Conservation (phyloP, 1,140 invertebrate species). For the Leptopilina clavipes region DNA sequence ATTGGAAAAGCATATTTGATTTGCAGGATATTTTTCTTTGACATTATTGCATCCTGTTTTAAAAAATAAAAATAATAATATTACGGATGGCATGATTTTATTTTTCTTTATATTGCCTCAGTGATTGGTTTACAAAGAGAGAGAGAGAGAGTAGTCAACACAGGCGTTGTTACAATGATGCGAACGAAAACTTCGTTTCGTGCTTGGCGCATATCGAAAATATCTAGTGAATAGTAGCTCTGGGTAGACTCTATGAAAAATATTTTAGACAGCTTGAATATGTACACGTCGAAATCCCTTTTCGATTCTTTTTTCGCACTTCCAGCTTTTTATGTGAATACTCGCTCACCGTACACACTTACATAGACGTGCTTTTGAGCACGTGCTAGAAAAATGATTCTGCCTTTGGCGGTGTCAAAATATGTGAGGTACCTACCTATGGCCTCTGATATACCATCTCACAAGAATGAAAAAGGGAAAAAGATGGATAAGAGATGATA, state of each 20-base stretch:
- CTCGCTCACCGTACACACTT: neutral
- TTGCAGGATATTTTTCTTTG: conserved; percentile 18
- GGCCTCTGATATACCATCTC: conserved; percentile 12
- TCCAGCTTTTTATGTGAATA: neutral
- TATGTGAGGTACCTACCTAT: conserved; percentile 25
- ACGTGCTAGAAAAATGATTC: conserved; percentile 13
- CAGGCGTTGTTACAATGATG: neutral
- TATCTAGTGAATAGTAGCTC: neutral
- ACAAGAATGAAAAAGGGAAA: neutral
- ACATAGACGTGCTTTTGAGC: neutral
- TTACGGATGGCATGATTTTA: neutral
- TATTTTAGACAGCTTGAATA: conserved; percentile 16
- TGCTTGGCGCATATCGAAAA: conserved; percentile 27
- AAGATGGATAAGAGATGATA: conserved; percentile 32
- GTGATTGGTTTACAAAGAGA: neutral
- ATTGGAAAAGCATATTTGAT: too few relatives aligned
- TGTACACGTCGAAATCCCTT: neutral
- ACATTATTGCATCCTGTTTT: neutral
- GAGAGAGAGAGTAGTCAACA: neutral
- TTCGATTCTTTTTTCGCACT: conserved; percentile 6
- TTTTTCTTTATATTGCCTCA: conserved; percentile 7
- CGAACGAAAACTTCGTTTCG: conserved; percentile 29
- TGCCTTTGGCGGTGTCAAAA: conserved; percentile 23
- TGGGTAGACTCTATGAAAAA: conserved; percentile 4
- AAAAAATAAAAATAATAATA: neutral